Conservation (phyloP, 2,113 vertebrate genomes). For the Neolamprologus toae region DNA sequence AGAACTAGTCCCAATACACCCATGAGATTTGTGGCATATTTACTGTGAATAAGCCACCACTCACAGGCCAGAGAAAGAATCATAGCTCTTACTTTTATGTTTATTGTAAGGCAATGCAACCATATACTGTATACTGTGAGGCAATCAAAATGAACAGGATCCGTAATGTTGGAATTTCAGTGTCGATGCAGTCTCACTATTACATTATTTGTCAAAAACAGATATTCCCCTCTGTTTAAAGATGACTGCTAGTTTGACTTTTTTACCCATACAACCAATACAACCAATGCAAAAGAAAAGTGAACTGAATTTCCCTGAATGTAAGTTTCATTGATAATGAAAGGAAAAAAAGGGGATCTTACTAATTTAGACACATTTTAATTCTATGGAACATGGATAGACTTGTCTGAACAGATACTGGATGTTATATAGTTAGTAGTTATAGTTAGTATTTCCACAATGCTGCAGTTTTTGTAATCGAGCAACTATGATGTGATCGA, state of each 20-base stretch:
- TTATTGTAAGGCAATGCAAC: background rate
- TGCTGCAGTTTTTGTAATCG: background rate
- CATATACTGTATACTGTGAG: background rate
- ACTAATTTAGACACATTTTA: background rate
- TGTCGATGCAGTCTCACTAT: background rate
- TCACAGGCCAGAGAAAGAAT: background rate
- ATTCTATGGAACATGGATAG: background rate
- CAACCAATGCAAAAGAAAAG: background rate
- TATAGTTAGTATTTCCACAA: background rate
- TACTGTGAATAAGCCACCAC: background rate
- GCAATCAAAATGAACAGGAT: background rate
- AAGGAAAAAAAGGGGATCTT: constrained; percentile 15
- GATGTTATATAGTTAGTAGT: background rate
- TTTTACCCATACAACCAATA: background rate
- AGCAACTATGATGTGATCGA: background rate
- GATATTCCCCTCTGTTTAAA: background rate
- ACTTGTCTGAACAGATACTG: background rate
- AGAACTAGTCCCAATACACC: background rate
- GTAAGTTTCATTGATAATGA: background rate
- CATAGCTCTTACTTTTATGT: background rate
- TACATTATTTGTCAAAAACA: background rate
- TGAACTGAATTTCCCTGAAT: background rate
- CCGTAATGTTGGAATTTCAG: background rate
- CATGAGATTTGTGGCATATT: background rate
- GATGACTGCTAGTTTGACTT: background rate